Conservation (phyloP, 2,113 vertebrate genomes). For the Callorhinus ursinus region DNA sequence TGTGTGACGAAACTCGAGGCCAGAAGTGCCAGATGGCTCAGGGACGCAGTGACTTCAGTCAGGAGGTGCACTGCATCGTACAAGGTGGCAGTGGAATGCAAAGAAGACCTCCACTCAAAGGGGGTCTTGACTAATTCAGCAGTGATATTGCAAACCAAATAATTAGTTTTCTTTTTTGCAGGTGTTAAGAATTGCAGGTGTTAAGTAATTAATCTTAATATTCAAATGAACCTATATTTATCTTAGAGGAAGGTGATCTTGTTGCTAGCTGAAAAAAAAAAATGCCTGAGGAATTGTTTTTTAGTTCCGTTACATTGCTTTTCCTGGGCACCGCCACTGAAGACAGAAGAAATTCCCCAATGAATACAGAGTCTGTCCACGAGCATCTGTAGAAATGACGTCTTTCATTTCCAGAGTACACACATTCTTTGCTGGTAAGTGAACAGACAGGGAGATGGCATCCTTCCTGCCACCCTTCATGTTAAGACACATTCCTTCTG, state of each 20-base stretch:
- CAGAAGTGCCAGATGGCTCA: not conserved
- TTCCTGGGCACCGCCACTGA: not conserved
- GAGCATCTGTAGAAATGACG: not conserved
- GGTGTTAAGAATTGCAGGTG: not conserved
- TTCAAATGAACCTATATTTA: not conserved
- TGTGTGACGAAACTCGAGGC: not conserved
- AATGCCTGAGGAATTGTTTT: not conserved
- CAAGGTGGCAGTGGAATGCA: not conserved
- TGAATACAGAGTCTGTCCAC: not conserved
- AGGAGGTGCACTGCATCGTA: fast-evolving
- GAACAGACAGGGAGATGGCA: not conserved
- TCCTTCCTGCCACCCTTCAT: not conserved
- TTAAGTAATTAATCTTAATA: not conserved
- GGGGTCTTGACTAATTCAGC: too few species aligned
- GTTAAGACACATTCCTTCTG: not conserved
- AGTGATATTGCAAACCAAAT: not conserved
- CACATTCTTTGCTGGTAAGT: not conserved
- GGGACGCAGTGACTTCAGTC: not conserved
- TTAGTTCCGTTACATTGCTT: not conserved
- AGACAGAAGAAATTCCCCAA: not conserved
- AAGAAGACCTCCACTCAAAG: not conserved
- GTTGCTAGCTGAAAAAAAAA: not conserved
- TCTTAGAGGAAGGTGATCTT: not conserved
- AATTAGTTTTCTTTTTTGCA: not conserved
- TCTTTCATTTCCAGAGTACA: not conserved